Base-by-base conservation (phyloP, 2,797 vertebrate species). In the Semaprochilodus insignis region DNA sequence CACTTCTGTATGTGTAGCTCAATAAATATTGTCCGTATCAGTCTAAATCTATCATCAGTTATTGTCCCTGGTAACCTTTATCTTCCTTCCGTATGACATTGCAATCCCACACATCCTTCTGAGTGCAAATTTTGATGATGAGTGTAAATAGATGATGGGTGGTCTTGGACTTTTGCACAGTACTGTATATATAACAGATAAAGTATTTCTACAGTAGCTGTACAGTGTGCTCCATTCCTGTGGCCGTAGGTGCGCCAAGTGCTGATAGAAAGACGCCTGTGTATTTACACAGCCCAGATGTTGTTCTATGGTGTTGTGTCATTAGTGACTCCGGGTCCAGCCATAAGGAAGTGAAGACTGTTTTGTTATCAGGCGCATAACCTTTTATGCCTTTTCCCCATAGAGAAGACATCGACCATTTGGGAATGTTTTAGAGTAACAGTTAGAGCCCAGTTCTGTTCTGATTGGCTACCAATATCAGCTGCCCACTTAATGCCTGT, bases 391-490 rank as follows among this genome's bases (percentile, higher is more conserved):
- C 62, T 59, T 44, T 74, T 59, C 52, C 65, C 5, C 7, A 14
- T 55, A 23, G 14, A 23, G 40, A 11, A 31, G 19, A 34, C n/a
- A 60, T 34, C 54, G 10, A 21, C 3, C 21, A 36, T n/a, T n/a
- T n/a, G n/a, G n/a, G n/a, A n/a, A n/a, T n/a, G n/a, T n/a, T n/a
- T n/a, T n/a, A n/a, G 15, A 16, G 27, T 65, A 31, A n/a, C n/a
- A 31, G 27, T 17, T 17, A 1, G n/a, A 23, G 6, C 3, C 6
- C 13, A 21, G 67, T 11, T 52, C 6, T 71, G 44, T 25, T 25
- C 23, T 52, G 74, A 55, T 34, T 78, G 36, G 73, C 70, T 60
- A 65, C 57, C 60, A 78, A 83, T 62, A 74, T 78, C 78, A 80
- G 74, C 79, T 7, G 10, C 66, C 79, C 34, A 3, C 23, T 51